Evolutionary conservation across 2,888 invertebrate genomes (phyloP), one percentile per base, ranked within the genome.

Genomic region (Dynastes maya): DNA sequence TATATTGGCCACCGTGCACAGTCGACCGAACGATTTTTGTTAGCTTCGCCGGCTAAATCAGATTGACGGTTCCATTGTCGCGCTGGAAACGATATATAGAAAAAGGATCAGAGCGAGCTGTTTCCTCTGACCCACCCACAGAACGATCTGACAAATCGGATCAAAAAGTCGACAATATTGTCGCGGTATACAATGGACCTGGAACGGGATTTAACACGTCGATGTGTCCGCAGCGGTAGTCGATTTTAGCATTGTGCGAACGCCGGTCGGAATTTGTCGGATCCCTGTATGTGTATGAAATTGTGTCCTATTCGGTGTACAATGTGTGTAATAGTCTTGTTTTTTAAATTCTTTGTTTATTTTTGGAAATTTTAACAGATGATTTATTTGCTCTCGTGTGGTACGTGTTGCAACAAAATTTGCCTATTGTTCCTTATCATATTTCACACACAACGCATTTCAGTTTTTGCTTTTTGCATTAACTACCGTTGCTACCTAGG

Each of bases 121-220:
- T 53, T 71, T 71, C 86, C 86, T 86, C 85, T 86, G 87, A 88
- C 88, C 88, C 87, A 88, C 88, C 88, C 88, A 87, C 88, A 86
- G 87, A 85, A 87, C 87, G 87, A 88, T 88, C 86, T 86, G 88
- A 89, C 89, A 89, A 89, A 89, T 89, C 89, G 89, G 89, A 89
- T 89, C 88, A 89, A 89, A 88, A 89, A 89, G 89, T 89, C 89
- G 89, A 89, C 88, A 88, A 89, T 88, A 89, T 89, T 89, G 89
- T 88, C 85, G 86, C 85, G 86, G 85, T 86, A 85, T 86, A 88
- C 88, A 88, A 89, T 88, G 83, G 87, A 82, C 86, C 86, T 85
- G 82, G 84, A 84, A 85, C 86, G 85, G 32, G 86, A 88, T 87
- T 88, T 87, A 85, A 87, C 87, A 86, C 87, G 85, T 87, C 86